Base-by-base conservation (phyloP, 2,113 vertebrate species). In the Sander lucioperca region DNA sequence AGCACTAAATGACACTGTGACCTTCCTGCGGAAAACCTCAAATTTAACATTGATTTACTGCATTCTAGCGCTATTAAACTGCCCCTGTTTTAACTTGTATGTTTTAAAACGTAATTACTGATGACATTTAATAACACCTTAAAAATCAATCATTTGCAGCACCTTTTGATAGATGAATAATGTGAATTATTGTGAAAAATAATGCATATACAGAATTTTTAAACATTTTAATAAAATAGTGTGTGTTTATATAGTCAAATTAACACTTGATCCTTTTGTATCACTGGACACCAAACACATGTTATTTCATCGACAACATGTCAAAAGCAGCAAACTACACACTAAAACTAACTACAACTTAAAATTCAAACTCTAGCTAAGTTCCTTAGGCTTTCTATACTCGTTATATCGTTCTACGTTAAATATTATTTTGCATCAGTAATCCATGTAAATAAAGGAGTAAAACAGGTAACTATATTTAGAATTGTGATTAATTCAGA, bases 41-140 rank as follows among this genome's bases (percentile, higher is more conserved):
- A 65, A 79, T 76, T 79, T 1, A 62, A 39, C 57, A 84, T 84
- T 57, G 70, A 84, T 82, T 79, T 18, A 8, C 33, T 18, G 59
- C 13, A 59, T 63, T 21, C 30, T 54, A 13, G 33, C 1, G 21
- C 7, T 25, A 25, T 33, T 6, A 33, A 33, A 6, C 33, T 6
- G 33, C 5, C 33, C 33, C 33, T 53, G 19, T 13, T 65, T 15
- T 33, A 4, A 50, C 2, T 36, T 36, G 7, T 47, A 11, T 30
- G 18, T 53, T 67, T 59, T 36, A n/a, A 50, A 43, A 61, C 2
- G 0, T 39, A 36, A 1, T 30, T 12, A 56, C 36, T 14, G 18
- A 30, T 43, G 5, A 13, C 33, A 18, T 21, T 51, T 14, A 16
- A 13, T 8, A 13, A 6, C 62, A 53, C 10, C 3, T 3, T 30